phyloP scores from a whole-genome alignment of 1,140 invertebrate genomes.

The Brachionus rotundiformis region DNA sequence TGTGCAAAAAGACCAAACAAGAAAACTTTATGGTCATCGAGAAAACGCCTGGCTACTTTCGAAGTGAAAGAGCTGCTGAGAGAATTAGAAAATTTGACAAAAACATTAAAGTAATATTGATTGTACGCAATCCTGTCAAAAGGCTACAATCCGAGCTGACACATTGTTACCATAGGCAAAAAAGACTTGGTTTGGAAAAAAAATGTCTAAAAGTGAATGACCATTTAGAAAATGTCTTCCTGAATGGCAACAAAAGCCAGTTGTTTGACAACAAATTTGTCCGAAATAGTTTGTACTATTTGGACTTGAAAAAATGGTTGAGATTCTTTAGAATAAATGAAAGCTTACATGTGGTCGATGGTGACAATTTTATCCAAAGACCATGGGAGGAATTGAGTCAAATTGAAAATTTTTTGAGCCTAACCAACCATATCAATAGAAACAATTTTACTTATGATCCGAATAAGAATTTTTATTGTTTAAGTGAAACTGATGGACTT shows the following conservation, averaged over 20 bases:
- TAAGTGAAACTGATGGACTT: conserved; percentile 3
- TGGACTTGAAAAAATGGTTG: conserved; percentile 25
- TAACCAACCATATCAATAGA: neutral
- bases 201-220: neutral
- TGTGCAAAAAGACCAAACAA: neutral
- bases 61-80: conserved; percentile 73
- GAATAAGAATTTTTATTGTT: conserved; percentile 40
- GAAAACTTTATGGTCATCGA: conserved; percentile 4
- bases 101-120: conserved; percentile 79
- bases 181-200: neutral
- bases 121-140: conserved; percentile 87
- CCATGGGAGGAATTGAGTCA: conserved; percentile 45
- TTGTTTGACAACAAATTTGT: conserved; percentile 14
- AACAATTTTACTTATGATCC: neutral
- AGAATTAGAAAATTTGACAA: conserved; percentile 83
- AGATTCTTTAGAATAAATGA: conserved; percentile 19
- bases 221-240: neutral
- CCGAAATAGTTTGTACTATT: conserved; percentile 37
- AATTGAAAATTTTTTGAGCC: conserved; percentile 22
- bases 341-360: conserved; percentile 6
- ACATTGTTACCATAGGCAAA: conserved; percentile 64
- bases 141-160: conserved; percentile 90
- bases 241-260: neutral
- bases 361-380: conserved; percentile 23
- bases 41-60: conserved; percentile 48